Base-by-base conservation (phyloP, 2,888 invertebrate species). In the Eumacrocentrus americanus region DNA sequence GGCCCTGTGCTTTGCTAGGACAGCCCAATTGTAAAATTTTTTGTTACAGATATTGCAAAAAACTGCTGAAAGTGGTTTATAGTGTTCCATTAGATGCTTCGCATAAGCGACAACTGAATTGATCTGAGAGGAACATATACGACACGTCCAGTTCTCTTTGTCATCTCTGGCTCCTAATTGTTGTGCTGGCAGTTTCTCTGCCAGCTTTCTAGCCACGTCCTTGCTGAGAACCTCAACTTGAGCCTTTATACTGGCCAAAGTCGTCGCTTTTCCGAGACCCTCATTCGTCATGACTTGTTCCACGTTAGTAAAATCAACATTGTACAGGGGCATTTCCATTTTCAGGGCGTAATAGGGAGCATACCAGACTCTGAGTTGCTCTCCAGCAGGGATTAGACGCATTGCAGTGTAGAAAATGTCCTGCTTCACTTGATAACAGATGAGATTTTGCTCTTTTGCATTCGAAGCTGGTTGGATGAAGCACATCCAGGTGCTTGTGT, bases 401-500 rank as follows among this genome's bases (percentile, higher is more conserved):
- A 78, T 77, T 9, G 81, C 74, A 25, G 81, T 77, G 73, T 82
- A 85, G 71, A 78, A 84, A 61, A 85, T 81, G 54, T 82, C 70
- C 22, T 70, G 65, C 61, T 69, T 73, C 64, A 80, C 76, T 78
- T 87, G 87, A 72, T 86, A 87, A 62, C 86, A 87, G 67, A 87
- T 83, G 52, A 86, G 78, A 76, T 88, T 88, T 72, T 86, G 85
- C 62, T 84, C 83, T 37, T 81, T 77, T 7, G 77, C 70, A 58
- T 74, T 74, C 9, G 72, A 72, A 0, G 86, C 86, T 11, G 84
- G 76, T 5, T 78, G 74, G 4, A 87, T 82, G 66, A 87, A 83
- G 66, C 84, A 84, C 83, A 88, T 82, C 87, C 87, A 88, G 71
- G 85, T 87, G 69, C 86, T 87, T 51, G 81, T 81, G 66, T 83